Conservation (phyloP, 2,888 invertebrate species). For the Drosophila borealis region DNA sequence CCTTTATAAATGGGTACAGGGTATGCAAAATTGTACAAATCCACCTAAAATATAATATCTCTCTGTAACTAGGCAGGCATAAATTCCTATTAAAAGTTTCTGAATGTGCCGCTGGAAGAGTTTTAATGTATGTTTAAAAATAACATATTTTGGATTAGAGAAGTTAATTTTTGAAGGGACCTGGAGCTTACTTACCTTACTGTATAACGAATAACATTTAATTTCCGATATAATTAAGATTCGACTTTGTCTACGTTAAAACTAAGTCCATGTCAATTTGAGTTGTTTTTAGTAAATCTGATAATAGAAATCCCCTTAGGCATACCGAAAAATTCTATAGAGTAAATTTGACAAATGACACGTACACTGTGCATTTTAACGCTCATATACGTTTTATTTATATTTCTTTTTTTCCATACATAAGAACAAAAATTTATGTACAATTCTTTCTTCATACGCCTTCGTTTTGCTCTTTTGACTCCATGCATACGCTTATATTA, state of each 20-base stretch:
- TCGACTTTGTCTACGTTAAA: too few relatives aligned
- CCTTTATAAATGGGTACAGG: not conserved
- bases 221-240: too few relatives aligned
- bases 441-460: slow-evolving; percentile 41
- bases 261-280: not conserved
- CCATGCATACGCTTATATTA: slow-evolving; percentile 38
- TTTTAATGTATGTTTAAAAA: too few relatives aligned
- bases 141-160: too few relatives aligned
- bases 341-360: slow-evolving; percentile 21
- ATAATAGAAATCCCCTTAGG: not conserved
- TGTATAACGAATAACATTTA: too few relatives aligned
- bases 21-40: not conserved
- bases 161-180: too few relatives aligned
- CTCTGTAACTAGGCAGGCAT: too few relatives aligned
- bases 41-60: not conserved
- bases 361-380: slow-evolving; percentile 35
- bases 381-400: slow-evolving; percentile 75
- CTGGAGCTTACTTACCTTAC: too few relatives aligned
- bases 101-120: too few relatives aligned
- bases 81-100: too few relatives aligned
- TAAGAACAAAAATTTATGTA: slow-evolving; percentile 76
- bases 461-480: slow-evolving; percentile 27
- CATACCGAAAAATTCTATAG: not conserved
- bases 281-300: not conserved
- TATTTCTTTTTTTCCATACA: slow-evolving; percentile 63